Conservation (phyloP, 64 coral and sea anemone genomes). For the Catalaphyllia jardinei region DNA sequence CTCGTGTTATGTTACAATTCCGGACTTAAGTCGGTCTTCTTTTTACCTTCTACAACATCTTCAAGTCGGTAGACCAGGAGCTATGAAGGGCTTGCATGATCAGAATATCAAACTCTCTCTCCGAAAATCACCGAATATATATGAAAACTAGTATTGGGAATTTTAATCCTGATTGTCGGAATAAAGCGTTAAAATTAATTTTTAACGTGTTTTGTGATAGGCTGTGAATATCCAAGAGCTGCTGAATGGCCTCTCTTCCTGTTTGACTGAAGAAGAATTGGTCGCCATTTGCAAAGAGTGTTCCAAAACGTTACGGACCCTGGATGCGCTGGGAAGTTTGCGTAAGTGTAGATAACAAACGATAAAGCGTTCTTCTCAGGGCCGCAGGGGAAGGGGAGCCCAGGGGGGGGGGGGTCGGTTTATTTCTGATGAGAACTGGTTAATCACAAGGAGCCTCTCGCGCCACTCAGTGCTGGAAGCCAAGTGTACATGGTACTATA, state of each 20-base stretch:
- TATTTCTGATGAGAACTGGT: no score
- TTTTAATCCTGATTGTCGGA: background rate
- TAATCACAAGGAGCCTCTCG: no score
- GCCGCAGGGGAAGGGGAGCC: no score
- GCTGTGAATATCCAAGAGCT: conserved; percentile 59
- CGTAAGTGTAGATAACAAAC: conserved; percentile 50
- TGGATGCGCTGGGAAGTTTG: conserved; percentile 87
- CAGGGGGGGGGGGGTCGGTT: no score
- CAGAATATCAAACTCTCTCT: background rate
- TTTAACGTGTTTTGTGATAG: conserved; percentile 20
- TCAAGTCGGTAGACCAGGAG: no score
- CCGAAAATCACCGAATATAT: background rate
- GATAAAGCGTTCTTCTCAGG: no score
- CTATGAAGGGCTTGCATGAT: background rate
- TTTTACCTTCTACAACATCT: no score
- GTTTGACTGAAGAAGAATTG: conserved; percentile 66
- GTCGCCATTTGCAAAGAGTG: conserved; percentile 87
- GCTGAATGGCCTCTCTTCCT: conserved; percentile 43
- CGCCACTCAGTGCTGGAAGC: no score
- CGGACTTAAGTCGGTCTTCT: no score
- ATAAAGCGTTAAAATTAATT: background rate
- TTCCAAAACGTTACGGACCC: conserved; percentile 76
- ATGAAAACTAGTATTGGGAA: background rate
- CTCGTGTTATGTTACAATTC: no score
- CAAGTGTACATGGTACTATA: no score